Conservation (phyloP, 2,113 vertebrate genomes). For the Tetrax tetrax region DNA sequence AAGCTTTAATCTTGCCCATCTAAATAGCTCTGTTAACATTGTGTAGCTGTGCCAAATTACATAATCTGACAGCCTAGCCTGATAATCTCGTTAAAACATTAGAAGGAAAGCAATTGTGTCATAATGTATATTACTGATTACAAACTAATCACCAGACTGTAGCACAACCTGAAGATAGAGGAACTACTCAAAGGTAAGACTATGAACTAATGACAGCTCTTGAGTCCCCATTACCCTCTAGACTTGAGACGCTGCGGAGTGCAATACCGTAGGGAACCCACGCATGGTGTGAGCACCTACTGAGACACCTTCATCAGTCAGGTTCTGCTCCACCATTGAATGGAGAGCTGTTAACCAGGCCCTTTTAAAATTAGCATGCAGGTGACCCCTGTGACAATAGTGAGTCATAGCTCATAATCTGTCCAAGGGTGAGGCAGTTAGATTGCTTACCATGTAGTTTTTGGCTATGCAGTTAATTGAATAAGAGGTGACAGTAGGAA, state of each 20-base stretch:
- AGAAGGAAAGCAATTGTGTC: background rate
- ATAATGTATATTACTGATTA: background rate
- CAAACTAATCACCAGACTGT: background rate
- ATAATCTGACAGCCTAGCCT: background rate
- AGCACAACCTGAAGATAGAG: background rate
- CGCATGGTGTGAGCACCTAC: background rate
- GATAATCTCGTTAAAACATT: background rate
- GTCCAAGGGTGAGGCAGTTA: background rate
- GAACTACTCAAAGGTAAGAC: background rate
- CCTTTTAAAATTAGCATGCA: background rate
- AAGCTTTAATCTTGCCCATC: background rate
- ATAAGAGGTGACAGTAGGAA: background rate
- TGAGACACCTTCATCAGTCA: background rate
- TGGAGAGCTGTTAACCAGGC: background rate
- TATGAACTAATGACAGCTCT: background rate
- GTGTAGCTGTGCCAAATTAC: background rate
- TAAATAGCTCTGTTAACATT: background rate
- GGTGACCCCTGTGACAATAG: background rate
- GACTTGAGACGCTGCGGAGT: background rate
- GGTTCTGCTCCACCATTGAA: fast-evolving
- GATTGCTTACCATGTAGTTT: background rate
- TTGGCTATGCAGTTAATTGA: background rate
- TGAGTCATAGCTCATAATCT: background rate
- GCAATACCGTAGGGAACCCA: background rate
- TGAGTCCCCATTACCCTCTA: background rate